phyloP scores from a whole-genome alignment of 37 sponge, comb jelly and placozoan genomes.

The Mnemiopsis leidyi region DNA sequence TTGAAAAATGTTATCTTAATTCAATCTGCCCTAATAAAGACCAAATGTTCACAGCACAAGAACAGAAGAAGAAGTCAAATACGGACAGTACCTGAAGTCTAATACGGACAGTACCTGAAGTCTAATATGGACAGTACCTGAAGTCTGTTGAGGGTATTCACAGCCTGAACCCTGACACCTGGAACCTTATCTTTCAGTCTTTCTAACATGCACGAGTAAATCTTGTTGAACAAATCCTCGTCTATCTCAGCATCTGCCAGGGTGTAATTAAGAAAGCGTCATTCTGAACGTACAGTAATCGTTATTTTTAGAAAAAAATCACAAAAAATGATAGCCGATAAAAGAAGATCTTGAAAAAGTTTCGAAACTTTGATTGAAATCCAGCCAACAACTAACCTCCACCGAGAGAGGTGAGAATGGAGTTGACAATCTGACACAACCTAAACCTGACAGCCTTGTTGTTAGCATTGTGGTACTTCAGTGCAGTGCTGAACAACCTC shows the following conservation, averaged over 20 bases:
- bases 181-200: constrained; percentile 48
- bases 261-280: too few relatives aligned
- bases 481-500: constrained; percentile 9
- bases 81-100: too few relatives aligned
- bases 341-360: too few relatives aligned
- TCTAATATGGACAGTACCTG: constrained; percentile 5
- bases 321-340: neutral
- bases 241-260: constrained; percentile 61
- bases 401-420: constrained; percentile 7
- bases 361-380: neutral
- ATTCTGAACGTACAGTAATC: too few relatives aligned
- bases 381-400: constrained; percentile 44
- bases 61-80: too few relatives aligned
- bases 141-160: constrained; percentile 39
- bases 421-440: constrained; percentile 60
- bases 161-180: constrained; percentile 48
- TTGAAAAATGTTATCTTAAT: too few relatives aligned
- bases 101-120: constrained; percentile 34
- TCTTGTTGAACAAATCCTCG: constrained; percentile 39
- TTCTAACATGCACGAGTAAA: constrained; percentile 60
- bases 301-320: neutral
- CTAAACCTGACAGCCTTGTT: constrained; percentile 64
- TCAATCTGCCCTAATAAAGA: too few relatives aligned
- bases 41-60: too few relatives aligned
- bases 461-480: constrained; percentile 59